A percentile compares a stretch with the other conserved stretches of the same genome.
Evolutionary conservation across 2,888 invertebrate species (phyloP).

Genomic region (Bombylius discolor): DNA sequence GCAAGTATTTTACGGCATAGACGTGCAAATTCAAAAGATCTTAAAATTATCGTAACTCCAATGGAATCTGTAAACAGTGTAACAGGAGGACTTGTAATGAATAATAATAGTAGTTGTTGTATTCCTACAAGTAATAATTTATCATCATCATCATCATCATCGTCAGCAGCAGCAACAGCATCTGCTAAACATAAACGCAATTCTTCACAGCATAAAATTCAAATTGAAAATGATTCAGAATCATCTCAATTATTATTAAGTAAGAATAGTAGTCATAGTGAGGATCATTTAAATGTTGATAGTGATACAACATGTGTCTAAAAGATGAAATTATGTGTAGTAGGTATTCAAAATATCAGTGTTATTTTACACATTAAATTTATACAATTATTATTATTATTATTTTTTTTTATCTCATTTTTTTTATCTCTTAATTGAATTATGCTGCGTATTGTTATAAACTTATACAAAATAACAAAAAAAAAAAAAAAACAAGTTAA

Average conservation of each 20-base stretch:
- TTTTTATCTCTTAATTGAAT: too few species aligned
- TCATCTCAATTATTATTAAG: conserved; percentile 11
- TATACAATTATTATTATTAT: too few species aligned
- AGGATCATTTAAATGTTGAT: conserved; percentile 11
- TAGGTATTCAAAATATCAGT: too few species aligned
- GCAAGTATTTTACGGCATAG: conserved; percentile 42
- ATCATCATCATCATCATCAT: not conserved
- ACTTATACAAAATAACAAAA: too few species aligned
- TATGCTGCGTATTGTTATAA: too few species aligned
- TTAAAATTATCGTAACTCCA: conserved; percentile 19
- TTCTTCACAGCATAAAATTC: conserved; percentile 32
- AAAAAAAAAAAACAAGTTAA: too few species aligned
- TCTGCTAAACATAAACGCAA: conserved; percentile 23
- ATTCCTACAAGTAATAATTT: not conserved
- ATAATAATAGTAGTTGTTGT: not conserved
- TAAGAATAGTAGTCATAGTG: conserved; percentile 8
- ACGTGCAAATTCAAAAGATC: conserved; percentile 47
- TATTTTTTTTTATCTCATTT: too few species aligned
- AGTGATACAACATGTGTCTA: conserved; percentile 12
- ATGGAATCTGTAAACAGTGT: not conserved
- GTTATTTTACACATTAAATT: too few species aligned
- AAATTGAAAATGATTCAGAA: conserved; percentile 29
- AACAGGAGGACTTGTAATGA: not conserved
- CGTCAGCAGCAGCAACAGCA: not conserved
- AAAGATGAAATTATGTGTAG: not conserved